Evolutionary conservation across 1,140 invertebrate species (phyloP).

Genomic region (Dendroctonus valens): DNA sequence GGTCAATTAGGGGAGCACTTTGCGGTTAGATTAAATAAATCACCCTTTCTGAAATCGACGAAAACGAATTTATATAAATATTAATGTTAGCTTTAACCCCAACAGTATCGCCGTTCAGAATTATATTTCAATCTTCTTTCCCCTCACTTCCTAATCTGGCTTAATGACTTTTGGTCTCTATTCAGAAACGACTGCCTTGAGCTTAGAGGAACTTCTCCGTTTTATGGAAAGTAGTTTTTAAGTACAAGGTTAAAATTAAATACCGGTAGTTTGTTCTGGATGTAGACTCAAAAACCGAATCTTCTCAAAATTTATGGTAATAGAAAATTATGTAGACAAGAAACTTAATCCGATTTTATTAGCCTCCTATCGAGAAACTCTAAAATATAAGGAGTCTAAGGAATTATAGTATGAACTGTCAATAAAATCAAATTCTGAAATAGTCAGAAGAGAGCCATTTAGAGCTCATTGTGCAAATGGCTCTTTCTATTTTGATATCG

Average conservation of each 20-base stretch:
- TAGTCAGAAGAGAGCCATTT: background rate
- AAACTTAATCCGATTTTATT: too few species aligned
- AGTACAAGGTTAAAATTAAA: too few species aligned
- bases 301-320: too few species aligned
- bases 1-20: constrained; percentile 25
- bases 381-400: too few species aligned
- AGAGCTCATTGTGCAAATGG: background rate
- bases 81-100: constrained; percentile 26
- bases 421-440: too few species aligned
- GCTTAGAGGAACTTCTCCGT: too few species aligned
- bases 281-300: too few species aligned
- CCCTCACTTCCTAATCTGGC: constrained; percentile 26
- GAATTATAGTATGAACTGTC: too few species aligned
- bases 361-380: too few species aligned
- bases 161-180: constrained; percentile 26
- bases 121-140: constrained; percentile 33
- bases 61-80: constrained; percentile 31
- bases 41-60: constrained; percentile 20
- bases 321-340: too few species aligned
- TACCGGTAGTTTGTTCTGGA: too few species aligned
- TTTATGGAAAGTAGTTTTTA: too few species aligned
- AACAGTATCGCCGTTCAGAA: constrained; percentile 22
- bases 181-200: constrained; percentile 1
- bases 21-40: constrained; percentile 27
- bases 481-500: background rate